Conservation (phyloP, 2,797 vertebrate species). For the Gymnoscopelus braueri region DNA sequence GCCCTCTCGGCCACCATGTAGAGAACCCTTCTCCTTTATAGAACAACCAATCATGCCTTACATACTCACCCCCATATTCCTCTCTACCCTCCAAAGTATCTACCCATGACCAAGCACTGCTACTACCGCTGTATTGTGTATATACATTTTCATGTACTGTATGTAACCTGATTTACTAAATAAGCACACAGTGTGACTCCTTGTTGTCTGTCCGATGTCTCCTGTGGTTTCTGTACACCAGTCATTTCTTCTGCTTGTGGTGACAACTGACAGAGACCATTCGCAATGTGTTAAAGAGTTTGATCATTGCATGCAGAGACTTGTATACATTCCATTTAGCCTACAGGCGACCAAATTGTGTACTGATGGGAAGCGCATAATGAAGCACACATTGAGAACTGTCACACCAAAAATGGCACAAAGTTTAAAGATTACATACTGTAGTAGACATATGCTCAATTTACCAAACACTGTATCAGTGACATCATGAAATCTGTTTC, state of each 20-base stretch:
- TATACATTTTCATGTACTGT: constrained; percentile 26
- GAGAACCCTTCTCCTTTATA: constrained; percentile 38
- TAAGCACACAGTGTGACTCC: constrained; percentile 65
- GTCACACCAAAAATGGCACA: constrained; percentile 14
- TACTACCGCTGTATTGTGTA: constrained; percentile 51
- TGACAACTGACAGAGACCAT: constrained; percentile 35
- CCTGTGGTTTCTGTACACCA: constrained; percentile 37
- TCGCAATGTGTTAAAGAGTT: constrained; percentile 28
- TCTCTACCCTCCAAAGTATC: constrained; percentile 39
- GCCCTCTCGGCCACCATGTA: constrained; percentile 22
- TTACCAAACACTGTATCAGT: constrained; percentile 72
- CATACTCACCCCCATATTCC: constrained; percentile 50
- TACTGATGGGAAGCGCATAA: constrained; percentile 48
- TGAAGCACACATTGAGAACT: constrained; percentile 21
- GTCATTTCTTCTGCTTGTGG: constrained; percentile 52
- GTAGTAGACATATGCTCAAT: constrained; percentile 30
- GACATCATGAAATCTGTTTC: constrained; percentile 62
- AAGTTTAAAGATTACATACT: background rate
- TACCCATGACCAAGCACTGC: constrained; percentile 62
- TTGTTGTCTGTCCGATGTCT: constrained; percentile 40
- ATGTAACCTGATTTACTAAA: constrained; percentile 41
- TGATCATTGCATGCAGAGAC: constrained; percentile 37
- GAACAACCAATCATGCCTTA: constrained; percentile 77
- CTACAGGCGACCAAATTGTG: constrained; percentile 22
- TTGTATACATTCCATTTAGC: constrained; percentile 45